Conservation (phyloP, 2,113 vertebrate genomes). For the Andinoacara biseriatus region DNA sequence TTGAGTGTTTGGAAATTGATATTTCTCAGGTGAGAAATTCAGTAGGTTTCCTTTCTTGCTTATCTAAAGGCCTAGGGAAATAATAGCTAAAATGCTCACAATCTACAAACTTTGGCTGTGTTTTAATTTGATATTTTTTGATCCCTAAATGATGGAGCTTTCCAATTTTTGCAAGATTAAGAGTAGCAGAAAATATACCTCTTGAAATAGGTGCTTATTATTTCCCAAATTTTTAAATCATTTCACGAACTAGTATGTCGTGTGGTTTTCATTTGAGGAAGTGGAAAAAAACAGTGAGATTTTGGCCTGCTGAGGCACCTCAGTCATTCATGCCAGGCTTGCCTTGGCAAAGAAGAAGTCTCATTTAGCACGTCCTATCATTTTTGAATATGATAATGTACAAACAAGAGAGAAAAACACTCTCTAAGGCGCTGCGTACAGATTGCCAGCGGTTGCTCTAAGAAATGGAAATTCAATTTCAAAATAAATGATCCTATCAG, state of each 20-base stretch:
- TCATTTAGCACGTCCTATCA: conserved; percentile 26
- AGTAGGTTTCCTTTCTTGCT: background rate
- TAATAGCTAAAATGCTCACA: background rate
- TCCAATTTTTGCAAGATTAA: background rate
- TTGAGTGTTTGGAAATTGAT: background rate
- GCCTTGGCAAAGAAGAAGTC: conserved; percentile 12
- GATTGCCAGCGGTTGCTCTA: conserved; percentile 48
- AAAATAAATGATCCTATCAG: conserved; percentile 61
- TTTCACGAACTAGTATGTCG: background rate
- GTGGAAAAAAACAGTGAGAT: background rate
- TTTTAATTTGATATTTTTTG: background rate
- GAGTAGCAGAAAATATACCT: conserved; percentile 2
- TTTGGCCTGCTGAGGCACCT: background rate
- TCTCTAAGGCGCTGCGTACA: conserved; percentile 39
- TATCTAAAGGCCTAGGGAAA: background rate
- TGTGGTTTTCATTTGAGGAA: background rate
- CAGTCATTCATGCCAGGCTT: conserved; percentile 3
- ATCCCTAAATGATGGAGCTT: background rate
- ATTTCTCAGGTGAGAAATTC: background rate
- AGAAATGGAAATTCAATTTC: conserved; percentile 63
- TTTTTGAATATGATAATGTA: conserved; percentile 48
- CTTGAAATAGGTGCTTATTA: background rate
- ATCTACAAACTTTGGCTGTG: background rate
- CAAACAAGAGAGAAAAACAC: conserved; percentile 40
- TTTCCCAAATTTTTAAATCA: background rate